Evolutionary conservation across 2,888 invertebrate genomes (phyloP), one percentile per base, ranked within the genome.

Genomic region (Drosophila nr. fundita): DNA sequence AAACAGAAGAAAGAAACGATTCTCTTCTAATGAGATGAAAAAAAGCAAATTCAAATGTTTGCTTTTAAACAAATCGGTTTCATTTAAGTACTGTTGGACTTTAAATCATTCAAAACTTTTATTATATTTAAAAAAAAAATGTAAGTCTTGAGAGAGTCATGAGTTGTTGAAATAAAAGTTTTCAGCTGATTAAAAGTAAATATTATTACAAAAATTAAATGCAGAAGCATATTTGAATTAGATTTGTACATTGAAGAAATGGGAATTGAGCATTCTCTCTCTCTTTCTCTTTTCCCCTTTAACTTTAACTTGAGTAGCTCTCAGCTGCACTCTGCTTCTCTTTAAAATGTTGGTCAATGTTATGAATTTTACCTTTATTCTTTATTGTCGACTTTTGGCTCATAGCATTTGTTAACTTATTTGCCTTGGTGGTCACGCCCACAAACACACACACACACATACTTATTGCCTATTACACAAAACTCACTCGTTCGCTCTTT

Each of bases 391-490:
- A 27, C 52, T 57, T 63, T 49, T 53, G 57, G 55, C 48, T 42
- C 53, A 66, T 42, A 55, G 66, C 62, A 62, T 62, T 66, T 52
- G 58, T 53, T 59, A 67, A 32, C 63, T 76, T 78, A 76, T 67
- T 78, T 66, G 58, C 57, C 27, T 60, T 15, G 34, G 55, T 45
- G 60, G 36, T 57, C 57, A 63, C 45, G 58, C 62, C 45, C 49
- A 66, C 73, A 49, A 34, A 57, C 42, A 49, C 27, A 6, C 3
- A 29, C 24, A 63, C 18, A n/a, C 29, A 66, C 49, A 50, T 27
- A 27, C 11, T 52, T 67, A 58, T 69, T 79, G 65, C 69, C 77
- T 69, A 54, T 54, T 76, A 70, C 58, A 76, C 64, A 64, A 55
- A 36, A n/a, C 27, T 24, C 13, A 38, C n/a, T 32, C 59, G 42